Evolutionary conservation across 2,797 vertebrate species (phyloP).

Genomic region (Sebastes jordani): DNA sequence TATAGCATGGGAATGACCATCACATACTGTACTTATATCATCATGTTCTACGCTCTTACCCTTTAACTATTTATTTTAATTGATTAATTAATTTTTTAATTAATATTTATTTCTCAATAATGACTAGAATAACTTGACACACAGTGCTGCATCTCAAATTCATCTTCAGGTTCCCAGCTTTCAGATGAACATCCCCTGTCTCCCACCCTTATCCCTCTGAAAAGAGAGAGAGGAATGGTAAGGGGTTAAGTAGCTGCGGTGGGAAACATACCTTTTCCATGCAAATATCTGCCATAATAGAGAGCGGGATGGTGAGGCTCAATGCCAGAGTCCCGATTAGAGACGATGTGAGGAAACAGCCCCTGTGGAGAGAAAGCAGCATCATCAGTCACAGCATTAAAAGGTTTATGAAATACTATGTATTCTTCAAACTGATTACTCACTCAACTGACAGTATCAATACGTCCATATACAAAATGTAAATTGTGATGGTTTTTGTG

Average conservation of each 20-base stretch:
- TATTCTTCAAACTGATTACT: neutral
- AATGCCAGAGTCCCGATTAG: slow-evolving; percentile 94
- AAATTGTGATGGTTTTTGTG: neutral
- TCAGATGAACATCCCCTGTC: no score
- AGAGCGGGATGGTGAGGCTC: slow-evolving; percentile 97
- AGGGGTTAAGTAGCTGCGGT: neutral
- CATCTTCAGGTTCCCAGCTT: no score
- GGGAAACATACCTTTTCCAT: slow-evolving; percentile 90
- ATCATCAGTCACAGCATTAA: neutral
- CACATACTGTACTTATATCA: no score
- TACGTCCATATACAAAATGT: neutral
- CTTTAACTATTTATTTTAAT: no score
- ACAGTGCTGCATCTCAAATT: no score
- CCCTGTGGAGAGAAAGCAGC: slow-evolving; percentile 79
- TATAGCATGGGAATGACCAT: no score
- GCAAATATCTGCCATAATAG: slow-evolving; percentile 96
- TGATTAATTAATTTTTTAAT: no score
- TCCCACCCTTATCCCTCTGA: accelerated
- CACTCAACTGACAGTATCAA: neutral
- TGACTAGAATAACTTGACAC: no score
- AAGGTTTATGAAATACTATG: neutral
- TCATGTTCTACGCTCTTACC: no score
- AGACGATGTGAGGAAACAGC: slow-evolving; percentile 97
- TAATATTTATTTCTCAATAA: no score
- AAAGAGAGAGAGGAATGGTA: no score